Evolutionary conservation across 2,888 invertebrate species (phyloP).

Genomic region (Caenorhabditis sp.): DNA sequence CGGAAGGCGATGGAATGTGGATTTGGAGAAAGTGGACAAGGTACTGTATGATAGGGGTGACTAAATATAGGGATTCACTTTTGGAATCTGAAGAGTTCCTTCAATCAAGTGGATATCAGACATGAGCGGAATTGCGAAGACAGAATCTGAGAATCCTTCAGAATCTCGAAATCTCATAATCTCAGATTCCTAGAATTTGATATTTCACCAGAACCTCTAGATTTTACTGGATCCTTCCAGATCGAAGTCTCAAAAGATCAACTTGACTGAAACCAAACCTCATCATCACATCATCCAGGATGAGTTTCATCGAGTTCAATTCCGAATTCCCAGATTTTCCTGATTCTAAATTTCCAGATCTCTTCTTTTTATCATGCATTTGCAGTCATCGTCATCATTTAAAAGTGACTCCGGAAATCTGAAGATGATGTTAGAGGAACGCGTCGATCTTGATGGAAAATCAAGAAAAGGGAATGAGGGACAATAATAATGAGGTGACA

Average conservation of each 20-base stretch:
- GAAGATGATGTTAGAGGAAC: slow-evolving; percentile 16
- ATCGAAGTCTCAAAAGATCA: slow-evolving; percentile 7
- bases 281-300: slow-evolving; percentile 9
- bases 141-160: too few species aligned
- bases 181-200: too few species aligned
- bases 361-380: background rate
- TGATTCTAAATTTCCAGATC: background rate
- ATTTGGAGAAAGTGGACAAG: slow-evolving; percentile 14
- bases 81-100: too few species aligned
- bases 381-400: background rate
- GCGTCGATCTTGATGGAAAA: background rate
- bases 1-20: background rate
- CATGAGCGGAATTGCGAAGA: too few species aligned
- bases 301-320: slow-evolving; percentile 16
- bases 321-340: background rate
- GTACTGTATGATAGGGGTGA: background rate
- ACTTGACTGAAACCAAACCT: background rate
- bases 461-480: background rate
- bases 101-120: too few species aligned
- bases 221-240: too few species aligned
- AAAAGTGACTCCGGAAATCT: slow-evolving; percentile 19
- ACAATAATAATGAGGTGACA: slow-evolving; percentile 20
- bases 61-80: background rate
- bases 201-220: too few species aligned
- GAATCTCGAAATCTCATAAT: too few species aligned